These are phyloP conservation scores for Ferdinandea cuprea DNA, from an alignment of 2,888 invertebrate genomes.

Conservation along the genomic window DNA sequence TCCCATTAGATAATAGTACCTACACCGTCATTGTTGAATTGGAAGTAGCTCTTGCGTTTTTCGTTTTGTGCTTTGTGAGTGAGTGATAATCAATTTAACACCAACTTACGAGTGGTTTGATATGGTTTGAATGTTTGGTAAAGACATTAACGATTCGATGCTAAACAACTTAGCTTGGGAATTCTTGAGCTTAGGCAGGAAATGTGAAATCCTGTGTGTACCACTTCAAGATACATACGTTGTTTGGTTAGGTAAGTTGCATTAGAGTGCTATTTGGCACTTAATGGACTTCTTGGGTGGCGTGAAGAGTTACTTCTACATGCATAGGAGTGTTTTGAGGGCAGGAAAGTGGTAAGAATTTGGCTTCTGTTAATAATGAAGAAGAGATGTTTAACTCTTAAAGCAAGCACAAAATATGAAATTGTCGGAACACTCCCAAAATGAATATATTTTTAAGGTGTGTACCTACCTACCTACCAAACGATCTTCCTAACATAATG, in stretches of 20 bases:
- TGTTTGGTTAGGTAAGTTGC: constrained; percentile 15
- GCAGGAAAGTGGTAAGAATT: no score
- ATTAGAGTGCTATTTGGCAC: constrained; percentile 24
- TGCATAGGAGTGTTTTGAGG: neutral
- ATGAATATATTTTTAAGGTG: no score
- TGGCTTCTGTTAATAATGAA: no score
- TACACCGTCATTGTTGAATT: constrained; percentile 26
- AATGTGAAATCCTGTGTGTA: constrained; percentile 51
- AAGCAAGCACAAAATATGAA: no score
- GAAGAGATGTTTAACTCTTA: no score
- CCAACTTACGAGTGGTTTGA: constrained; percentile 42
- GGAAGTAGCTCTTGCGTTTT: constrained; percentile 6
- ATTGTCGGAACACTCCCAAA: no score
- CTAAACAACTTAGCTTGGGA: constrained; percentile 23
- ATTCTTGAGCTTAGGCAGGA: constrained; percentile 39
- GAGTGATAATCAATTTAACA: constrained; percentile 74
- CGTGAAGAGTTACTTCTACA: neutral
- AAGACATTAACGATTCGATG: constrained; percentile 43
- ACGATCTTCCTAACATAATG: no score
- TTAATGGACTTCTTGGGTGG: constrained; percentile 28
- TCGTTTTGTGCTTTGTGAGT: constrained; percentile 20
- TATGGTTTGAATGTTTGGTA: constrained; percentile 43
- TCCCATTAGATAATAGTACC: constrained; percentile 46
- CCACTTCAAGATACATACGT: constrained; percentile 30
- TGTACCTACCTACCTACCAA: no score